These are phyloP conservation scores for Theristicus caerulescens DNA, from an alignment of 2,113 vertebrate genomes.

Conservation along the genomic window DNA sequence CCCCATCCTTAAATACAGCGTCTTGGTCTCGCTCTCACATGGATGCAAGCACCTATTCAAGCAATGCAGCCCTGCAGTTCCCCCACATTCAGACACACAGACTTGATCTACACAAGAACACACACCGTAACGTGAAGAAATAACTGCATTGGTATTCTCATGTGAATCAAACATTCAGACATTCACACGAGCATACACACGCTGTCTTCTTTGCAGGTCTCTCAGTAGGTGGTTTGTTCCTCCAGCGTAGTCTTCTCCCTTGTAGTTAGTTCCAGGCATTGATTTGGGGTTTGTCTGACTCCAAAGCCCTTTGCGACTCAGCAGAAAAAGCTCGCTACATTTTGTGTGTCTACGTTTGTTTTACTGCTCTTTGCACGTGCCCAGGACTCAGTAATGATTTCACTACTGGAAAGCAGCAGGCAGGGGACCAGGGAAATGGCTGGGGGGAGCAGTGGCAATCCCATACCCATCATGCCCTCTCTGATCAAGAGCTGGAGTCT, in stretches of 20 bases:
- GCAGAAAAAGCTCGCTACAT: slow-evolving; percentile 51
- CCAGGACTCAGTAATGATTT: slow-evolving; percentile 56
- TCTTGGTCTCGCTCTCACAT: neutral
- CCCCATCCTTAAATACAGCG: neutral
- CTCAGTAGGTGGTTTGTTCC: neutral
- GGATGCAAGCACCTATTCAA: neutral
- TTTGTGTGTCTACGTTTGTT: neutral
- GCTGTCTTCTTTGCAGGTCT: neutral
- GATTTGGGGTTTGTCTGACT: slow-evolving; percentile 68
- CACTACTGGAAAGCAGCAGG: neutral
- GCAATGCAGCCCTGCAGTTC: neutral
- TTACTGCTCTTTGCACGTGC: slow-evolving; percentile 68
- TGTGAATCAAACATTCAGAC: neutral
- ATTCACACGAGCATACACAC: neutral
- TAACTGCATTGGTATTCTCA: neutral
- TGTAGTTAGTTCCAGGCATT: slow-evolving; percentile 42
- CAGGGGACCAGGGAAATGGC: neutral
- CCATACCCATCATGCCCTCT: neutral
- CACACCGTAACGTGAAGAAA: neutral
- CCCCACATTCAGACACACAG: neutral
- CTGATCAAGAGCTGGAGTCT: neutral
- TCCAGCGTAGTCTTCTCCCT: neutral
- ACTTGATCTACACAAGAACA: neutral
- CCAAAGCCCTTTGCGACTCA: slow-evolving; percentile 62
- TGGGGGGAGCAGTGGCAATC: neutral